Percentiles rank a stretch among this genome's conserved stretches.
Conservation (phyloP, 2,888 invertebrate species). For the Campoplex nolae region DNA sequence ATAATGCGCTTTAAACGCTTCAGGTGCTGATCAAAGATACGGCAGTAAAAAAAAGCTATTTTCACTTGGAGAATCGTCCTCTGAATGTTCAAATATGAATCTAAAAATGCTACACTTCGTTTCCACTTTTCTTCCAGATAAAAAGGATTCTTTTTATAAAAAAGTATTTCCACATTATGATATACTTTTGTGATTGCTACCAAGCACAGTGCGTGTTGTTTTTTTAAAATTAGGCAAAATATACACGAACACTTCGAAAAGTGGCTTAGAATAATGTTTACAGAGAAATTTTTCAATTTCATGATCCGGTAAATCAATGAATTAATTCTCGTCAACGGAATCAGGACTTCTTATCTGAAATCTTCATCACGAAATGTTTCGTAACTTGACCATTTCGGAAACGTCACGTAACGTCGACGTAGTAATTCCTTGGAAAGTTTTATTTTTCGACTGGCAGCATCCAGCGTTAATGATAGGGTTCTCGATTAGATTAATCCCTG, state of each 20-base stretch:
- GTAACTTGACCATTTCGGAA: not conserved
- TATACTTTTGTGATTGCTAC: not conserved
- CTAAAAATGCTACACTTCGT: not conserved
- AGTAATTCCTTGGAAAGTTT: not conserved
- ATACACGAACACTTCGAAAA: too few relatives aligned
- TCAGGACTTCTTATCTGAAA: not conserved
- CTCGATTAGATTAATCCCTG: constrained; percentile 37
- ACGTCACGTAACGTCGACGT: not conserved
- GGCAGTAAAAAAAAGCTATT: not conserved
- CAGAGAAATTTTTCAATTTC: not conserved
- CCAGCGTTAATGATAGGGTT: not conserved
- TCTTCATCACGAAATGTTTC: not conserved
- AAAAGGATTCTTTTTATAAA: not conserved
- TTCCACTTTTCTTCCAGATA: not conserved
- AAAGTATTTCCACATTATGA: not conserved
- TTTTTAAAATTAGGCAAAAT: too few relatives aligned
- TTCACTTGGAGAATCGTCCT: not conserved
- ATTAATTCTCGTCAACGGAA: not conserved
- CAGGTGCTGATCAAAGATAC: not conserved
- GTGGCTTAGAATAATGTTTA: not conserved
- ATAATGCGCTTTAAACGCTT: not conserved
- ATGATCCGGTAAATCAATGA: not conserved
- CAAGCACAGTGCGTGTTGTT: too few relatives aligned
- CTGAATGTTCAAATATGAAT: not conserved
- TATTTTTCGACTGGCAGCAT: not conserved